A percentile compares a stretch with the other conserved stretches of the same genome.
These are phyloP conservation scores for Sciaenops ocellatus DNA, from an alignment of 2,797 vertebrate species.

Conservation along the genomic window DNA sequence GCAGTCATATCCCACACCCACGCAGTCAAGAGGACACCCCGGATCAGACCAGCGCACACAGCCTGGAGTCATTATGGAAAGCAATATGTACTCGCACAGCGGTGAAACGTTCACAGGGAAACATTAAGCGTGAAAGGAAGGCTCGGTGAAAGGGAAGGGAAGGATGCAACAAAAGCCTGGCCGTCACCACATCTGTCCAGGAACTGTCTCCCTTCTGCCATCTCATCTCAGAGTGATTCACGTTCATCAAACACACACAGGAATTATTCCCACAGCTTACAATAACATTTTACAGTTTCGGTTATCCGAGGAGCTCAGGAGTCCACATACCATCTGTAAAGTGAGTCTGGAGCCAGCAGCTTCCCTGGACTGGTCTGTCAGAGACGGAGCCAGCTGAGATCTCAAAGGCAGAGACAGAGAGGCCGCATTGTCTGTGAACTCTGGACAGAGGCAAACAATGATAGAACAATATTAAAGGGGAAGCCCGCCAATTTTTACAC, in stretches of 20 bases:
- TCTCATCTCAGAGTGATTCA: slow-evolving; percentile 36
- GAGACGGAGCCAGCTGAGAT: slow-evolving; percentile 46
- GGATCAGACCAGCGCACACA: slow-evolving; percentile 63
- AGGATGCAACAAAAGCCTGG: slow-evolving; percentile 34
- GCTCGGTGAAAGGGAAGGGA: slow-evolving; percentile 6
- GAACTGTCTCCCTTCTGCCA: slow-evolving; percentile 34
- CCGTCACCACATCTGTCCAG: slow-evolving; percentile 19
- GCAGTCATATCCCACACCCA: slow-evolving; percentile 63
- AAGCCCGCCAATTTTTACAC: neutral
- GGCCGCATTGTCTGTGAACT: slow-evolving; percentile 38
- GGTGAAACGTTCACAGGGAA: slow-evolving; percentile 57
- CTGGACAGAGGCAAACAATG: slow-evolving; percentile 22
- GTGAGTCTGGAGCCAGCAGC: slow-evolving; percentile 53
- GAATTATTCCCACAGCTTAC: slow-evolving; percentile 54
- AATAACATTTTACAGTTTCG: slow-evolving; percentile 59
- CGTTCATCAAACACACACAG: slow-evolving; percentile 28
- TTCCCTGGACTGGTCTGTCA: slow-evolving; percentile 49
- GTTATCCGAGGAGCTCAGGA: slow-evolving; percentile 38
- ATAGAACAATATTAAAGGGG: slow-evolving; percentile 2
- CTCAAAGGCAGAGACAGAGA: slow-evolving; percentile 60
- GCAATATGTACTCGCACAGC: slow-evolving; percentile 46
- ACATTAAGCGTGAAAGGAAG: slow-evolving; percentile 24
- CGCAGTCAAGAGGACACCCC: slow-evolving; percentile 63
- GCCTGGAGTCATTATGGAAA: slow-evolving; percentile 69
- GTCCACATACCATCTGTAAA: slow-evolving; percentile 40